Evolutionary conservation across 2,888 invertebrate genomes (phyloP).

Genomic region (Didymodactylos carnosus): DNA sequence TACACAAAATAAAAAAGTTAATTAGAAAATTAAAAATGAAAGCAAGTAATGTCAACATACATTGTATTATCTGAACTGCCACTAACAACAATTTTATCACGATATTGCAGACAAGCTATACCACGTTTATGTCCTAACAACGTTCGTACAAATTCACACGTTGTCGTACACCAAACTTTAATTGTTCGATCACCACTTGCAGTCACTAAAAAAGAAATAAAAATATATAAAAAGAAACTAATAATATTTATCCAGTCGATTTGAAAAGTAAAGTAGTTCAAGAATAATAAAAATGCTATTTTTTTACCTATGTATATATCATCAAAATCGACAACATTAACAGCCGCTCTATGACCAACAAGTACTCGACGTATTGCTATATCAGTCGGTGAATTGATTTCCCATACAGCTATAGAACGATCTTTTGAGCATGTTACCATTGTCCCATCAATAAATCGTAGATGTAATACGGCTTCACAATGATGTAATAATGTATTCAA

Average conservation of each 20-base stretch:
- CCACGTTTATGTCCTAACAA: conserved; percentile 95
- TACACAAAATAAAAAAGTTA: no score
- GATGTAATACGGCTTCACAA: conserved; percentile 93
- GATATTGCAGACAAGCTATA: conserved; percentile 94
- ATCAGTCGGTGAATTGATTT: conserved; percentile 82
- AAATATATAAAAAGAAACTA: no score
- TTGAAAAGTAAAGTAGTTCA: no score
- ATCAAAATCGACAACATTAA: conserved; percentile 98
- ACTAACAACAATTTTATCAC: conserved; percentile 87
- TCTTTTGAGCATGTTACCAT: conserved; percentile 99
- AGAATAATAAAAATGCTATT: no score
- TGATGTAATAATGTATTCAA: conserved; percentile 95
- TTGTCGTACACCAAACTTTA: not conserved
- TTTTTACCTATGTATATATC: conserved; percentile 92
- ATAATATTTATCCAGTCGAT: no score
- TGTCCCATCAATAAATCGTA: conserved; percentile 93
- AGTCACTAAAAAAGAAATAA: no score
- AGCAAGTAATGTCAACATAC: no score
- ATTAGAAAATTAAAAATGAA: no score
- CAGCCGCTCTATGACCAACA: conserved; percentile 95
- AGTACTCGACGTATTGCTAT: conserved; percentile 80
- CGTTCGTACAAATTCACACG: conserved; percentile 30
- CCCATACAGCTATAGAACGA: conserved; percentile 98
- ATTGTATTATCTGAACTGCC: conserved; percentile 96
- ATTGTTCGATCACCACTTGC: not conserved